phyloP scores from a whole-genome alignment of 2,888 invertebrate species.

The Podotricha telesiphe region DNA sequence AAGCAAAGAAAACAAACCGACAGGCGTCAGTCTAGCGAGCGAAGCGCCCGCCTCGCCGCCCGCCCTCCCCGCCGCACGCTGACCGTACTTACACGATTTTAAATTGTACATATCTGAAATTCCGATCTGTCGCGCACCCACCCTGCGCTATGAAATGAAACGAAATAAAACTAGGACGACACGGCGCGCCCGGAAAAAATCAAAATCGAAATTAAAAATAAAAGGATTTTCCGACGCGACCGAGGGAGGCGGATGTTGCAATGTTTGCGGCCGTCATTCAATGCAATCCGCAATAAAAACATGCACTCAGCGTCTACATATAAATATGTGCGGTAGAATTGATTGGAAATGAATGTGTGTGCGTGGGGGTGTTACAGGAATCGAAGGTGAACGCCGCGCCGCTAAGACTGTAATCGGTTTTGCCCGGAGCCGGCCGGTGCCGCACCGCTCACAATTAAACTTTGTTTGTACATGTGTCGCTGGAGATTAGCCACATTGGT shows the following conservation, averaged over 20 bases:
- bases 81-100: conserved; percentile 84
- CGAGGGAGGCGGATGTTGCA: conserved; percentile 74
- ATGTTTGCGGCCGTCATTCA: conserved; percentile 82
- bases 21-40: conserved; percentile 82
- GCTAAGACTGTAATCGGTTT: conserved; percentile 84
- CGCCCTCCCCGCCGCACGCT: conserved; percentile 60
- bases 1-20: conserved; percentile 82
- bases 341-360: conserved; percentile 83
- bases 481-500: conserved; percentile 81
- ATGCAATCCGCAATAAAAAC: conserved; percentile 82
- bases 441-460: conserved; percentile 79
- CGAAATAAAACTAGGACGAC: conserved; percentile 81
- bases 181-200: conserved; percentile 79
- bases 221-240: conserved; percentile 72
- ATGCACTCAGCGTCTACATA: conserved; percentile 73
- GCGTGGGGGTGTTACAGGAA: conserved; percentile 63
- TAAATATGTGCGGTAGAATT: conserved; percentile 80
- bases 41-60: conserved; percentile 58
- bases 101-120: conserved; percentile 84
- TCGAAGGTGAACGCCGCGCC: conserved; percentile 79
- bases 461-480: conserved; percentile 83
- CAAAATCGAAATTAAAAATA: conserved; percentile 83
- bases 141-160: conserved; percentile 83
- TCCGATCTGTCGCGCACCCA: conserved; percentile 83
- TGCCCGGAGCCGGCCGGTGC: conserved; percentile 64